phyloP scores from a whole-genome alignment of 1,140 invertebrate genomes.

The Pachyrhynchus sulphureomaculatus region DNA sequence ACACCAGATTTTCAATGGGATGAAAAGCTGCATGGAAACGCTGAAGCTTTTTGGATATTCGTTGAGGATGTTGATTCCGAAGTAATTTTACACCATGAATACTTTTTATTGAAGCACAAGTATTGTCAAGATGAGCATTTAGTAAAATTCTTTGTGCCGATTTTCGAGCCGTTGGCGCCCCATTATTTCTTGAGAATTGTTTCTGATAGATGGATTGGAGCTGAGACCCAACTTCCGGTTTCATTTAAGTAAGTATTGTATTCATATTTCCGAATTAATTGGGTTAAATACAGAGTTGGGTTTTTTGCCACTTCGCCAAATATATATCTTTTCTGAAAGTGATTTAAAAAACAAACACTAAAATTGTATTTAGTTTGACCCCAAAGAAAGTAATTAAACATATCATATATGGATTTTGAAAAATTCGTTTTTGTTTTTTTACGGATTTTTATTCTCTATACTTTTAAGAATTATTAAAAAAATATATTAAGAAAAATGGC shows the following conservation, averaged over 20 bases:
- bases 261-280: not conserved
- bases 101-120: constrained; percentile 94
- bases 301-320: too few relatives aligned
- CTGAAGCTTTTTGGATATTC: constrained; percentile 98
- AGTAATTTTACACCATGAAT: constrained; percentile 95
- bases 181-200: constrained; percentile 93
- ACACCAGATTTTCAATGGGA: constrained; percentile 99
- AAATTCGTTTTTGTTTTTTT: too few relatives aligned
- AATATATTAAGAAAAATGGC: too few relatives aligned
- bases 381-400: too few relatives aligned
- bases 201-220: constrained; percentile 82
- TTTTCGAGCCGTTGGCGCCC: constrained; percentile 97
- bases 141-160: constrained; percentile 97
- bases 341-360: too few relatives aligned
- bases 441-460: too few relatives aligned
- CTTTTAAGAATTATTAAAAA: too few relatives aligned
- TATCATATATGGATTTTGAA: too few relatives aligned
- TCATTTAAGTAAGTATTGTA: constrained; percentile 67
- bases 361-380: too few relatives aligned
- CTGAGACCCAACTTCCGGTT: constrained; percentile 95
- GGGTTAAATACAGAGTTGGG: not conserved
- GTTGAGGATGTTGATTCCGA: constrained; percentile 99
- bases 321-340: too few relatives aligned
- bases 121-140: constrained; percentile 94
- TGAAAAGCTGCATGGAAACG: constrained; percentile 92